Percentiles rank a stretch among this genome's conserved stretches.
Conservation (phyloP, 2,888 invertebrate species). For the Glaucopsyche alexis region DNA sequence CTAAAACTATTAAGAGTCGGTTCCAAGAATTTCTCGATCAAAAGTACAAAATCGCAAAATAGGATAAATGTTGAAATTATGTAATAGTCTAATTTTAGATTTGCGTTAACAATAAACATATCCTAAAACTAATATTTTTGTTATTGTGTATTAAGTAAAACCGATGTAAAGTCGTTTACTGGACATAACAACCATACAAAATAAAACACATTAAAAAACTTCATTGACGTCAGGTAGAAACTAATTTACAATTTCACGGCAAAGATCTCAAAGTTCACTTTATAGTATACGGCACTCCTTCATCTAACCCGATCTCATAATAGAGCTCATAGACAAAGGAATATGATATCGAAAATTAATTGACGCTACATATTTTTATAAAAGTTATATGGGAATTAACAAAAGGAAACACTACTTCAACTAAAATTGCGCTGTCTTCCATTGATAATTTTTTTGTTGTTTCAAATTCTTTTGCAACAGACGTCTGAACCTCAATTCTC, state of each 20-base stretch:
- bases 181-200: neutral
- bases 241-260: conserved; percentile 32
- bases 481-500: neutral
- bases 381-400: neutral
- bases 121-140: neutral
- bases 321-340: conserved; percentile 12
- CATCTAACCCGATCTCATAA: neutral
- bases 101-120: conserved; percentile 4
- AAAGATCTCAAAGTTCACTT: neutral
- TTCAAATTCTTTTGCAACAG: neutral
- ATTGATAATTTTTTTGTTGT: neutral
- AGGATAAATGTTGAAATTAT: neutral
- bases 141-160: conserved; percentile 18
- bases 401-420: neutral
- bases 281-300: conserved; percentile 12
- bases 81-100: neutral
- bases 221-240: conserved; percentile 26
- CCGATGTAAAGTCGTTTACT: neutral
- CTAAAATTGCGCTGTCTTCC: neutral
- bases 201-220: conserved; percentile 24
- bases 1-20: neutral
- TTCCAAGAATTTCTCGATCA: neutral
- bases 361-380: neutral
- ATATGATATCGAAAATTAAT: neutral
- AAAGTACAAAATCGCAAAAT: neutral